A percentile compares a stretch with the other conserved stretches of the same genome.
Conservation (phyloP, 2,113 vertebrate species). For the Myiozetetes cayanensis region DNA sequence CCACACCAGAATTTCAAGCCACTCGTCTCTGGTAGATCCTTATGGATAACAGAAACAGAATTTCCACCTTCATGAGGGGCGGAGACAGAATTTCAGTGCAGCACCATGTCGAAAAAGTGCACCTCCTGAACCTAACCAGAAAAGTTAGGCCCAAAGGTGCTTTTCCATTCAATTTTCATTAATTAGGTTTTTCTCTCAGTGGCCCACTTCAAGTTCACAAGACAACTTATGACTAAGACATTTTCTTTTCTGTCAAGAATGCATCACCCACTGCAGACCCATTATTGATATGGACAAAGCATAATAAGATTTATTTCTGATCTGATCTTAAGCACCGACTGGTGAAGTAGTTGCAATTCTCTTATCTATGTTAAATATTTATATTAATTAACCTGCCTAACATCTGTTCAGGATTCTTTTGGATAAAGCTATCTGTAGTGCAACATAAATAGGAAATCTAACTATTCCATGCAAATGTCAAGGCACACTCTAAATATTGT, state of each 20-base stretch:
- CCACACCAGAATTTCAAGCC: background rate
- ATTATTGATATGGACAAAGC: background rate
- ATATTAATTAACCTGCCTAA: background rate
- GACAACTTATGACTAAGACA: background rate
- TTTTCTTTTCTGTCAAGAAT: background rate
- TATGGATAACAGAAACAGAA: background rate
- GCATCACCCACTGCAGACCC: background rate
- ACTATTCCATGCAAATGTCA: background rate
- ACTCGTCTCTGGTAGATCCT: background rate
- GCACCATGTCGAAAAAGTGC: background rate
- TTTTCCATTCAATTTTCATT: background rate
- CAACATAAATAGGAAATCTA: background rate
- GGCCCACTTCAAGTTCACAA: background rate
- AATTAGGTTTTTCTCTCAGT: background rate
- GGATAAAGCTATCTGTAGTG: background rate
- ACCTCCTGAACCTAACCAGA: background rate
- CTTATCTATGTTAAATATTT: rapidly evolving
- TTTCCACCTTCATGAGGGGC: background rate
- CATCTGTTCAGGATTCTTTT: background rate
- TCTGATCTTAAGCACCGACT: background rate
- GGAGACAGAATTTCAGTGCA: background rate
- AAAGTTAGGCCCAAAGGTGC: background rate
- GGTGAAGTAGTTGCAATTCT: background rate
- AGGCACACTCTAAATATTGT: background rate
- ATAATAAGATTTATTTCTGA: background rate